These are phyloP conservation scores for Muraenolepis orangiensis DNA, from an alignment of 2,797 vertebrate species.

Conservation along the genomic window DNA sequence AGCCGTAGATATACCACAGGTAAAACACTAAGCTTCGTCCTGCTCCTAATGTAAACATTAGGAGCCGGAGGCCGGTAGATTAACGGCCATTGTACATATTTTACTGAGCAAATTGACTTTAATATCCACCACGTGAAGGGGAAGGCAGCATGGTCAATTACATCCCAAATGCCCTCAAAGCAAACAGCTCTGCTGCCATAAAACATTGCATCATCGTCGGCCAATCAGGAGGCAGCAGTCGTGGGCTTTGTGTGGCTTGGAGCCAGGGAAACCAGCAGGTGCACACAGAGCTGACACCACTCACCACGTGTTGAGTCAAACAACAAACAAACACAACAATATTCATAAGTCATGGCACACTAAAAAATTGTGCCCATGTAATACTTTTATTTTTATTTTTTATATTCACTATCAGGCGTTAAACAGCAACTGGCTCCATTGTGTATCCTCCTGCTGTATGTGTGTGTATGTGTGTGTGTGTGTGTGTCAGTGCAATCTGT, in stretches of 20 bases:
- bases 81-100: conserved; percentile 37
- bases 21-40: too few relatives aligned
- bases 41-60: conserved; percentile 18
- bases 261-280: conserved; percentile 60
- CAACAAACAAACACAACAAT: conserved; percentile 17
- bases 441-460: too few relatives aligned
- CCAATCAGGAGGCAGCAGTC: conserved; percentile 67
- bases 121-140: conserved; percentile 33
- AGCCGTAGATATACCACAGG: too few relatives aligned
- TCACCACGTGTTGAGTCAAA: conserved; percentile 23
- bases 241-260: conserved; percentile 61
- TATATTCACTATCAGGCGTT: too few relatives aligned
- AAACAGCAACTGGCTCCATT: too few relatives aligned
- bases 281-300: conserved; percentile 47
- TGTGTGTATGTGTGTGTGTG: too few relatives aligned
- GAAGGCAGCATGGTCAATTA: conserved; percentile 57
- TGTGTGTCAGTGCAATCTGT: too few relatives aligned
- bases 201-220: conserved; percentile 73
- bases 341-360: conserved; percentile 10
- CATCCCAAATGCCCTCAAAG: conserved; percentile 55
- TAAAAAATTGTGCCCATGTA: conserved; percentile 7
- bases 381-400: neutral
- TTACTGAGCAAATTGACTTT: conserved; percentile 42
- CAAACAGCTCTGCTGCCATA: conserved; percentile 57
- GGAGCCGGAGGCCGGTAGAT: conserved; percentile 11